phyloP scores from a whole-genome alignment of 2,113 vertebrate species.

The Seriola aureovittata region DNA sequence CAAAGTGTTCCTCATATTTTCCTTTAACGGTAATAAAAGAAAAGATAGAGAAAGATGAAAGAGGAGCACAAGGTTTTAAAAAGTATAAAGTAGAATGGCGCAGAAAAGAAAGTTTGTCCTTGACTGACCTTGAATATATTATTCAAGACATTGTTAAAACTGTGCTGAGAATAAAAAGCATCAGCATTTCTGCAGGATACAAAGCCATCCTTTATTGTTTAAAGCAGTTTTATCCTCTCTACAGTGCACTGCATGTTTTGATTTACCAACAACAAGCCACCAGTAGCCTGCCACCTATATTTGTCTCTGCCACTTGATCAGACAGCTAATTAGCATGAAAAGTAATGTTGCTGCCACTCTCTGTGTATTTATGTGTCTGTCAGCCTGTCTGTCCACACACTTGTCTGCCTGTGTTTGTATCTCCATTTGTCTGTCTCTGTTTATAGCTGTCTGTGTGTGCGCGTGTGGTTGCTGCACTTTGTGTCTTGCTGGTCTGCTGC shows the following conservation, averaged over 20 bases:
- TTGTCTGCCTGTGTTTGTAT: constrained; percentile 20
- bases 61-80: not conserved
- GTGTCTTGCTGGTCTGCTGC: constrained; percentile 39
- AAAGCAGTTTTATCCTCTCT: constrained; percentile 38
- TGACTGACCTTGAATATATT: constrained; percentile 52
- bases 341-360: constrained; percentile 59
- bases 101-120: not conserved
- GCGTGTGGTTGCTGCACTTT: constrained; percentile 18
- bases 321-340: constrained; percentile 72
- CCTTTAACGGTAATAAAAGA: not conserved
- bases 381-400: constrained; percentile 46
- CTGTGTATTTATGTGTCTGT: constrained; percentile 46
- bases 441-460: not conserved
- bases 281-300: constrained; percentile 42
- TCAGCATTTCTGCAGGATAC: constrained; percentile 37
- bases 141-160: constrained; percentile 27
- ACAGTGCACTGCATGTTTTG: constrained; percentile 20
- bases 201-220: constrained; percentile 36
- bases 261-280: constrained; percentile 32
- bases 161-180: constrained; percentile 11
- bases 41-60: not conserved
- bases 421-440: constrained; percentile 34
- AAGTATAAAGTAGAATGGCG: not conserved
- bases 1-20: not conserved
- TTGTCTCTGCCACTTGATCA: constrained; percentile 67